A percentile compares a stretch with the other conserved stretches of the same genome.
phyloP scores from a whole-genome alignment of 2,888 invertebrate species.

The Papilio elwesi region DNA sequence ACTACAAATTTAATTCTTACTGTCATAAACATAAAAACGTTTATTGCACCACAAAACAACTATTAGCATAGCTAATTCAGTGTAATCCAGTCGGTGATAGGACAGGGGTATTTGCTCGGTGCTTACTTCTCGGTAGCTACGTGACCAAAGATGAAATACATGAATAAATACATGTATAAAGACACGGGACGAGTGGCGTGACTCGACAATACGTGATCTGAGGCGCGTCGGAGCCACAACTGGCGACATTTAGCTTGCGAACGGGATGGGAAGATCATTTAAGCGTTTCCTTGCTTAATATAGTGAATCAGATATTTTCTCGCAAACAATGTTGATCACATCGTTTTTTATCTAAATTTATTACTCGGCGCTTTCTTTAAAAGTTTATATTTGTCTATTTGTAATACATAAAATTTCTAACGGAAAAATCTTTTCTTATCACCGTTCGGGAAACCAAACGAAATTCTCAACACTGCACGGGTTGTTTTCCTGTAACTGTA shows the following conservation, averaged over 20 bases:
- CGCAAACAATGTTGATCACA: too few species aligned
- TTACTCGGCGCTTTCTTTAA: too few species aligned
- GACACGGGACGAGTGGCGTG: neutral
- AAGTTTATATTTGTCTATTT: too few species aligned
- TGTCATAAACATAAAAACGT: constrained; percentile 9
- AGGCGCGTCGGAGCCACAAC: neutral
- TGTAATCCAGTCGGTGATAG: neutral
- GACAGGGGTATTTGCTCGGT: neutral
- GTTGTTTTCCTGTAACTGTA: too few species aligned
- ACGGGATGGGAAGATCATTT: too few species aligned
- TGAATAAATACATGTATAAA: neutral
- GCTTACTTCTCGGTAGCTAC: constrained; percentile 16
- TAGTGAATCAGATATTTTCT: too few species aligned
- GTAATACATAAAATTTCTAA: too few species aligned
- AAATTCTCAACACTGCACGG: too few species aligned
- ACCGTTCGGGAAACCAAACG: too few species aligned
- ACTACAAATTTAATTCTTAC: constrained; percentile 5
- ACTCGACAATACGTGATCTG: neutral
- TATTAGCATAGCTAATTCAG: constrained; percentile 3
- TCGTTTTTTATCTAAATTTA: too few species aligned
- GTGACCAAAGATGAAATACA: neutral
- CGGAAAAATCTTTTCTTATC: too few species aligned
- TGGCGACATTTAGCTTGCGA: neutral
- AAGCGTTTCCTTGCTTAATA: too few species aligned
- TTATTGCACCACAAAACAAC: constrained; percentile 1